A percentile compares a stretch with the other conserved stretches of the same genome.
phyloP scores from a whole-genome alignment of 2,888 invertebrate species.

The Drosophila anomelani region DNA sequence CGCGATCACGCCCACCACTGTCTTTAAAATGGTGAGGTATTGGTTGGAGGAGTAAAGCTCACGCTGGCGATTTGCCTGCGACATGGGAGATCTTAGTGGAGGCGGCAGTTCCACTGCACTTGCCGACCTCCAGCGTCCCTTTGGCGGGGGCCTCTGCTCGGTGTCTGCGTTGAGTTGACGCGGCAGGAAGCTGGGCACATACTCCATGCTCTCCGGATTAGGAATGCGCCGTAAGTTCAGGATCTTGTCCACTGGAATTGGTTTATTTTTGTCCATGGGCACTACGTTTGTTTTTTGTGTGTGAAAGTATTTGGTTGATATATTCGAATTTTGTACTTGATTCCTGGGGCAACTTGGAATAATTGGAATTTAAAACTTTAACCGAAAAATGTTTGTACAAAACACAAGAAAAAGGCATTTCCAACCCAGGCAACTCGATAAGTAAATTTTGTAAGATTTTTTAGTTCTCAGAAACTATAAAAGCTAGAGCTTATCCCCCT shows the following conservation, averaged over 20 bases:
- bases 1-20: constrained; percentile 1
- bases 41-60: constrained; percentile 12
- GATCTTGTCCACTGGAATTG: constrained; percentile 32
- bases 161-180: constrained; percentile 1
- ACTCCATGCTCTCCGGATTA: constrained; percentile 11
- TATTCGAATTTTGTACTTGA: neutral
- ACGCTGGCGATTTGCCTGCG: constrained; percentile 10
- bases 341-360: neutral
- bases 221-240: constrained; percentile 25
- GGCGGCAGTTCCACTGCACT: constrained; percentile 38
- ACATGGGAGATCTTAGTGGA: constrained; percentile 37
- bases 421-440: neutral
- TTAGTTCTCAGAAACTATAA: too few species aligned
- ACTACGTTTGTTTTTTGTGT: neutral
- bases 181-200: constrained; percentile 32
- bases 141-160: neutral
- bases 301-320: neutral
- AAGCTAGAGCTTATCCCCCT: too few species aligned
- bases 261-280: constrained; percentile 15
- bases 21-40: constrained; percentile 23
- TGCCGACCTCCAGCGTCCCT: neutral
- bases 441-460: too few species aligned
- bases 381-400: too few species aligned
- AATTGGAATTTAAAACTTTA: neutral
- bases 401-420: too few species aligned